Conservation (phyloP, 2,113 vertebrate genomes). For the Chunga burmeisteri region DNA sequence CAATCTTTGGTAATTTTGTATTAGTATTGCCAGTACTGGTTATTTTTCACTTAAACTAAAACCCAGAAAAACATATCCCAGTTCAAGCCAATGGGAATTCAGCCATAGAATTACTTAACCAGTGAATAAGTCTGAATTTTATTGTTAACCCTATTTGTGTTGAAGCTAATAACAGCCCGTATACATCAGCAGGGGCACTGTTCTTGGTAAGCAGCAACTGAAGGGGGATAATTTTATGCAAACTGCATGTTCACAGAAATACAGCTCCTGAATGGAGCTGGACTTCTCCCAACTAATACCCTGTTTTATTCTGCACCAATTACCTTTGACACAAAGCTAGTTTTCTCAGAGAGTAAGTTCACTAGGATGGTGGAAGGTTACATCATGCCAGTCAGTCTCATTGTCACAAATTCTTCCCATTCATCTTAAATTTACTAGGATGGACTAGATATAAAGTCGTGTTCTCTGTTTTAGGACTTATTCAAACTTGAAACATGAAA, state of each 20-base stretch:
- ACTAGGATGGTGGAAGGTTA: neutral
- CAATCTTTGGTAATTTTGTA: neutral
- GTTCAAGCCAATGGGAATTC: neutral
- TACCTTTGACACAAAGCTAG: neutral
- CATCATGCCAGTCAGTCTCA: neutral
- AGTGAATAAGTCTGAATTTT: neutral
- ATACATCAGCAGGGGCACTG: neutral
- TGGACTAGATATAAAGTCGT: neutral
- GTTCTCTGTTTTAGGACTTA: neutral
- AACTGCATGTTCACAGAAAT: neutral
- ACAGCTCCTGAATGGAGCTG: neutral
- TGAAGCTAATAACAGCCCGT: neutral
- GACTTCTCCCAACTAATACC: neutral
- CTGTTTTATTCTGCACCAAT: neutral
- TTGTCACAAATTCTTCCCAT: neutral
- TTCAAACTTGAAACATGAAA: neutral
- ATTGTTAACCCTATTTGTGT: neutral
- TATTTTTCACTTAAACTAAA: neutral
- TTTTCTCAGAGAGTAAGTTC: neutral
- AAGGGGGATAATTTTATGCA: neutral
- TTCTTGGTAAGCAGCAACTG: neutral
- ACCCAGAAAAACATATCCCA: neutral
- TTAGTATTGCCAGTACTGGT: neutral
- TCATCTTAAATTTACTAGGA: neutral
- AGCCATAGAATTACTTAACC: neutral